A percentile compares a stretch with the other conserved stretches of the same genome.
These are phyloP conservation scores for Anastrepha ludens DNA, from an alignment of 1,140 invertebrate genomes.

Conservation along the genomic window DNA sequence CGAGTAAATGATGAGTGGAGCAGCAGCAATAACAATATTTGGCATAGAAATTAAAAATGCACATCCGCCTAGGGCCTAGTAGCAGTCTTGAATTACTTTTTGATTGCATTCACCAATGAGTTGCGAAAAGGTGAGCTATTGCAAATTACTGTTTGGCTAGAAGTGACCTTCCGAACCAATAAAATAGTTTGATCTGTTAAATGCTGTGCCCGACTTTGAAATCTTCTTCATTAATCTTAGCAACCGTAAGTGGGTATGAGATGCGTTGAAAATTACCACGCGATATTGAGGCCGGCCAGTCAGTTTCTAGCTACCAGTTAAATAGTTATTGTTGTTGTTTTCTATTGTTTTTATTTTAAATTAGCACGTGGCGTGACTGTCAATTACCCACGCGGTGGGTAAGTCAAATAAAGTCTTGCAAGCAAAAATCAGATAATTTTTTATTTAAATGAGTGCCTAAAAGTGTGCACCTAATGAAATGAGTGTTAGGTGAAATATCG, in stretches of 20 bases:
- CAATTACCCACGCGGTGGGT: not conserved
- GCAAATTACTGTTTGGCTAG: not conserved
- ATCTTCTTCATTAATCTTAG: conserved; percentile 27
- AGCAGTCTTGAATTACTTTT: not conserved
- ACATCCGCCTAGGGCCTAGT: too few species aligned
- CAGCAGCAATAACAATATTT: too few species aligned
- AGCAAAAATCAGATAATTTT: not conserved
- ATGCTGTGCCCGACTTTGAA: not conserved
- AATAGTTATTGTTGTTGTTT: not conserved
- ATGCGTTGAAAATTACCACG: not conserved
- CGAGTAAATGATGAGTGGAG: too few species aligned
- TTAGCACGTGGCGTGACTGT: not conserved
- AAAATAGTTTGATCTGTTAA: not conserved
- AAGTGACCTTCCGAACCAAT: not conserved
- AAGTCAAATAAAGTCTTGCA: not conserved
- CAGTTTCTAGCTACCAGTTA: not conserved
- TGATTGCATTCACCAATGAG: not conserved
- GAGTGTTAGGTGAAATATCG: not conserved
- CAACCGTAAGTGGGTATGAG: not conserved
- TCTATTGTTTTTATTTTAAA: not conserved
- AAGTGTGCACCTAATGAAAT: conserved; percentile 27
- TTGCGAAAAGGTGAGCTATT: not conserved
- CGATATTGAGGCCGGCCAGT: not conserved
- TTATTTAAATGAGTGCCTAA: conserved; percentile 11
- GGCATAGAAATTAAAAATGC: too few species aligned